Evolutionary conservation across 2,113 vertebrate species (phyloP), one percentile per base, ranked within the genome.

Genomic region (Pavo muticus): DNA sequence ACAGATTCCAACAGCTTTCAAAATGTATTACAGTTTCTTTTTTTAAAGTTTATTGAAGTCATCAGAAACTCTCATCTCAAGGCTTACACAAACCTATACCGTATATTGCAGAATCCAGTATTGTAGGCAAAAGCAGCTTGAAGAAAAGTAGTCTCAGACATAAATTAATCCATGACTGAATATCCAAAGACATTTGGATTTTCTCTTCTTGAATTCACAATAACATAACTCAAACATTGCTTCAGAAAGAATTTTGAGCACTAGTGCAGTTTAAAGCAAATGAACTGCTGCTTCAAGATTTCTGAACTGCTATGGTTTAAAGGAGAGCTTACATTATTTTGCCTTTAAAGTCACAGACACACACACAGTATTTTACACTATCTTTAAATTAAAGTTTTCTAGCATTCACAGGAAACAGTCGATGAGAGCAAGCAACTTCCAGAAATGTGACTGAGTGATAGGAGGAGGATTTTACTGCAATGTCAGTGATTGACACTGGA

Each of bases 111-210:
- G 57, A 84, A 68, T 44, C 72, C 4, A 3, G 21, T 65, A 75
- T 2, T 78, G 77, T 44, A 87, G 54, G 48, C 48, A 88, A 96
- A 95, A 94, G n/a, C 21, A 94, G 42, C 30, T 73, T 80, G 54
- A 95, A 47, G n/a, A 93, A 84, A 89, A 82, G 35, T 13, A 77
- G 56, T 64, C 56, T 94, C 75, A 70, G 65, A 69, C 20, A 72
- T 63, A 85, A 68, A 80, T 88, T 88, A 93, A 87, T 83, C n/a
- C 79, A 77, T 35, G 21, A 84, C 59, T 69, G 59, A 96, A 44
- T 77, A 77, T 50, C 42, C 69, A 64, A 73, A 96, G 44, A 80
- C 27, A 79, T 63, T 76, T 2, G 1, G n/a, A 82, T 80, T 91
- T 94, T 85, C 59, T 87, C 35, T 61, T 91, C 44, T 32, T 82